Base-by-base conservation (phyloP, 2,113 vertebrate genomes). In the Ancistrus triradiatus region DNA sequence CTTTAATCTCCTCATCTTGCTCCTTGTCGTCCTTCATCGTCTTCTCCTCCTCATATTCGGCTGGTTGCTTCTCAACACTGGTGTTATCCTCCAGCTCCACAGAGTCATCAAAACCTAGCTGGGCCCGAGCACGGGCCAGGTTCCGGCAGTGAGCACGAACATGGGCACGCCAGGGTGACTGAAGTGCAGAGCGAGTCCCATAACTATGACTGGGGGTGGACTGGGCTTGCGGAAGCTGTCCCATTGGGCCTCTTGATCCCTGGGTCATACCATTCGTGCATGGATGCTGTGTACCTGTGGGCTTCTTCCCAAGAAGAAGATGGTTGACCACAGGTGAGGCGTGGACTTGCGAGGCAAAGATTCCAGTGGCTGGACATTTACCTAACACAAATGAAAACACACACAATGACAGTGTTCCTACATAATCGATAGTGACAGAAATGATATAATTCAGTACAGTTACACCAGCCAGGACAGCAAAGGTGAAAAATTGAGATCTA, bases 301-400 rank as follows among this genome's bases (percentile, higher is more conserved):
- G 88, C 78, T 88, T 95, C 72, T 91, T 91, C n/a, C 93, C 93
- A 79, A 99, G 81, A 11, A 99, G 91, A 63, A 99, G 93, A 80
- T 99, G 96, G 77, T 99, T 99, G 76, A 98, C 93, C 42, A 95
- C 94, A 0, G 94, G 83, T 53, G 91, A 91, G 10, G 90, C 84
- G 72, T 92, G 94, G 67, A 96, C 89, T 78, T 98, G 95, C 73
- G 95, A 95, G 1, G 94, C 86, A 49, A 97, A 85, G 63, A 98
- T 82, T 57, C 84, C 94, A 60, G 92, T 96, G 74, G 90, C 88
- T 1, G 94, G 92, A 46, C 95, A 95, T 80, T 96, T 94, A 52
- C 95, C 95, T 99, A 85, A 62, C 86, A 85, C 82, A 21, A 13
- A 70, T n/a, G 10, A 63, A 61, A 49, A 60, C 1, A 63, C 25